Percentiles rank a stretch among this genome's conserved stretches.
Evolutionary conservation across 1,140 invertebrate species (phyloP).

Genomic region (Homarus americanus): DNA sequence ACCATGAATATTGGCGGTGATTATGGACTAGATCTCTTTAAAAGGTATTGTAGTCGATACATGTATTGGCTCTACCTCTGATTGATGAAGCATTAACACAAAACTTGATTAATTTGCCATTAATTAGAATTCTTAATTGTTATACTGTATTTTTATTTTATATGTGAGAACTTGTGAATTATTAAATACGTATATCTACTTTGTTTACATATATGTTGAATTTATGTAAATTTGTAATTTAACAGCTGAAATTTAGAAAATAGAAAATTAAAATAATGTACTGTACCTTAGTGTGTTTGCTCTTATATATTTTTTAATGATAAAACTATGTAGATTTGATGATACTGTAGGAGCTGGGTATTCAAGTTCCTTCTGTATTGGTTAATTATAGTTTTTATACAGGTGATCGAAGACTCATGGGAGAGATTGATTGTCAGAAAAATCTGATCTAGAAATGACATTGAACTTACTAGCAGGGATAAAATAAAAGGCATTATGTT

Average conservation of each 20-base stretch:
- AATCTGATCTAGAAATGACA: not conserved
- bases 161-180: no score
- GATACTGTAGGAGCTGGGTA: conserved; percentile 48
- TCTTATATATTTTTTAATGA: conserved; percentile 39
- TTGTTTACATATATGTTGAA: not conserved
- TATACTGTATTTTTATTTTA: not conserved
- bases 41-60: not conserved
- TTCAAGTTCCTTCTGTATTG: conserved; percentile 56
- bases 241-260: not conserved
- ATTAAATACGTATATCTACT: not conserved
- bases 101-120: not conserved
- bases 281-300: conserved; percentile 23
- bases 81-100: not conserved
- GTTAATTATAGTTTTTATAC: conserved; percentile 42
- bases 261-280: not conserved
- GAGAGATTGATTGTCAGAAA: not conserved
- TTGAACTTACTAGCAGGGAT: not conserved
- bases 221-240: not conserved
- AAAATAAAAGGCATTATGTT: not conserved
- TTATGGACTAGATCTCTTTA: not conserved
- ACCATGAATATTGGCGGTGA: not conserved
- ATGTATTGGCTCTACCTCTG: not conserved
- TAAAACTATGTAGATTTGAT: conserved; percentile 38
- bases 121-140: not conserved
- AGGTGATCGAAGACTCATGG: conserved; percentile 15